A percentile compares a stretch with the other conserved stretches of the same genome.
Conservation (phyloP, 2,888 invertebrate species). For the Apamea sordens region DNA sequence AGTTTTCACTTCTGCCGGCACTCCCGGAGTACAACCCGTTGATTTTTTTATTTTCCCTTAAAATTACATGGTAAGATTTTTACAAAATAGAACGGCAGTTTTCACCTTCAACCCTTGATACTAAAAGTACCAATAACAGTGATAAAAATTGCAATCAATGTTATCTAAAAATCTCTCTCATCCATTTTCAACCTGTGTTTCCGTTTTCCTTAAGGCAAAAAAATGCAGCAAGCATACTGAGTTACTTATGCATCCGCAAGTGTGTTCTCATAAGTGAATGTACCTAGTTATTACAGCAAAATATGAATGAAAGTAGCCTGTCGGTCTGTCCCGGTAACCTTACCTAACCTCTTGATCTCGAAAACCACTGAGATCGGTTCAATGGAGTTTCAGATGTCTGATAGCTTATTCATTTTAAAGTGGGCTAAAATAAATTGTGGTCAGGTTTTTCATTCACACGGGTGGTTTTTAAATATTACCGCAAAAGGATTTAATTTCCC, state of each 20-base stretch:
- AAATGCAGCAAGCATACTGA: not conserved
- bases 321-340: slow-evolving; percentile 47
- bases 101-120: not conserved
- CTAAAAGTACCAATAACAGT: not conserved
- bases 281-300: slow-evolving; percentile 22
- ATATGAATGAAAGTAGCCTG: slow-evolving; percentile 54
- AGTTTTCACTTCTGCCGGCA: too few species aligned
- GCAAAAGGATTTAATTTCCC: slow-evolving; percentile 16
- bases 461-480: not conserved
- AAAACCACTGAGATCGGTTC: slow-evolving; percentile 28
- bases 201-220: not conserved
- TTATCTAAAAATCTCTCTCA: not conserved
- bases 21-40: too few species aligned
- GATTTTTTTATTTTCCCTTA: not conserved
- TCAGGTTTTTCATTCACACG: not conserved
- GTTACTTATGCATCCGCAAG: slow-evolving; percentile 1
- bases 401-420: slow-evolving; percentile 2
- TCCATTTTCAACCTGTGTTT: not conserved
- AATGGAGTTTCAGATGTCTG: slow-evolving; percentile 30
- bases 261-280: slow-evolving; percentile 27
- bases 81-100: not conserved
- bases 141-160: not conserved
- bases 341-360: slow-evolving; percentile 50
- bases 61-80: not conserved
- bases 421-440: not conserved